These are phyloP conservation scores for Drosophila tsacasi DNA, from an alignment of 1,140 invertebrate species.

Conservation along the genomic window DNA sequence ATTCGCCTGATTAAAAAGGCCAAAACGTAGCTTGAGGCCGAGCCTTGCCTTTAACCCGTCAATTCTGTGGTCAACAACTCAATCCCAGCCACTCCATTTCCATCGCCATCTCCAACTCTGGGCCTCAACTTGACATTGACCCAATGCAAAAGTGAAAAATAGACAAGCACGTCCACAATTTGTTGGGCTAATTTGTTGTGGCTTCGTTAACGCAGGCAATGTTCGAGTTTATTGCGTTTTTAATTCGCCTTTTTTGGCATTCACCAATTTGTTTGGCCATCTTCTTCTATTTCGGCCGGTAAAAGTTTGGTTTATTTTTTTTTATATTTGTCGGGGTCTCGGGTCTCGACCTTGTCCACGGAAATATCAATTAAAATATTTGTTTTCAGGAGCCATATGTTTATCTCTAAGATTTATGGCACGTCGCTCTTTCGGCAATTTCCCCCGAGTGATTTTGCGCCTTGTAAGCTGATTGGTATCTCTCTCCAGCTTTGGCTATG, in stretches of 20 bases:
- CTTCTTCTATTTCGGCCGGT: conserved; percentile 50
- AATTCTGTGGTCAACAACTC: conserved; percentile 62
- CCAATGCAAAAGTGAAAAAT: conserved; percentile 64
- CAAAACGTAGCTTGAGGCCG: conserved; percentile 26
- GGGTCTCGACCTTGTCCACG: conserved; percentile 63
- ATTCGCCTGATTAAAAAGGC: conserved; percentile 27
- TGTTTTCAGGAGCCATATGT: conserved; percentile 37
- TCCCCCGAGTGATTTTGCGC: conserved; percentile 28
- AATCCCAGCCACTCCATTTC: conserved; percentile 44
- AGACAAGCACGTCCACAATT: conserved; percentile 59
- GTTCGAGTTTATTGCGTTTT: conserved; percentile 59
- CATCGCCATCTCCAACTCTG: conserved; percentile 16
- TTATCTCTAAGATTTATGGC: conserved; percentile 37
- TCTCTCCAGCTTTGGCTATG: conserved; percentile 8
- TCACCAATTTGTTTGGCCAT: conserved; percentile 66
- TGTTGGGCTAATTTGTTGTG: conserved; percentile 62
- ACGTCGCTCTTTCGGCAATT: conserved; percentile 4
- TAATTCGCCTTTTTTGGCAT: conserved; percentile 77
- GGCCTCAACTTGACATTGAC: conserved; percentile 75
- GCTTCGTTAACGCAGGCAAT: conserved; percentile 26
- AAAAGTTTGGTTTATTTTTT: conserved; percentile 56
- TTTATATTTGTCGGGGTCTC: conserved; percentile 28
- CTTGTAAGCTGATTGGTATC: conserved; percentile 28
- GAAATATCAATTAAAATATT: conserved; percentile 56
- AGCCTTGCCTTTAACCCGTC: conserved; percentile 55